Conservation (phyloP, 2,888 invertebrate species). For the Podabrus alpinus region DNA sequence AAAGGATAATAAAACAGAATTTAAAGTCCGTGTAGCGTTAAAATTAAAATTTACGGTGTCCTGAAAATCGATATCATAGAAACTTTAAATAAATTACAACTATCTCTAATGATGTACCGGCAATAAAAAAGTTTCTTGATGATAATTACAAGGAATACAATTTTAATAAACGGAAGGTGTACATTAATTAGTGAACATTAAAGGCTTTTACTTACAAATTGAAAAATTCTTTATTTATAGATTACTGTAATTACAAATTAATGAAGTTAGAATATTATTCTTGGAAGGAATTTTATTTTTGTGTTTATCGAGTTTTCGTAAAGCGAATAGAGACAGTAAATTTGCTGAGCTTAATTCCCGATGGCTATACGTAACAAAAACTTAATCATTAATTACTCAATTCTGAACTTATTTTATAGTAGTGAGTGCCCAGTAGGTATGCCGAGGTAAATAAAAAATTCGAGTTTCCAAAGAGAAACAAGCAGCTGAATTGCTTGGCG, state of each 20-base stretch:
- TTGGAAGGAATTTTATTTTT: neutral
- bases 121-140: neutral
- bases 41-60: constrained; percentile 25
- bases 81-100: neutral
- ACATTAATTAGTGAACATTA: neutral
- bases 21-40: constrained; percentile 12
- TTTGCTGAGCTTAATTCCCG: neutral
- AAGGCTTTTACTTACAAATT: neutral
- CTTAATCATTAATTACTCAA: neutral
- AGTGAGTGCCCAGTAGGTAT: neutral
- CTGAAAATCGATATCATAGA: constrained; percentile 4
- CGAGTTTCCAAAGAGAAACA: constrained; percentile 20
- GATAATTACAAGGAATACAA: neutral
- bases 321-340: neutral
- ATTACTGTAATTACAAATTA: neutral
- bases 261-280: neutral
- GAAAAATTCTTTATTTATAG: neutral
- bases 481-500: constrained; percentile 17
- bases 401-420: neutral
- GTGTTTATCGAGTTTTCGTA: neutral
- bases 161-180: neutral
- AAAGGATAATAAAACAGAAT: constrained; percentile 3
- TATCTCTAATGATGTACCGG: neutral
- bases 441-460: constrained; percentile 1
- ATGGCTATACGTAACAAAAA: neutral